Conservation (phyloP, 1,140 invertebrate genomes). For the Bombus affinis region DNA sequence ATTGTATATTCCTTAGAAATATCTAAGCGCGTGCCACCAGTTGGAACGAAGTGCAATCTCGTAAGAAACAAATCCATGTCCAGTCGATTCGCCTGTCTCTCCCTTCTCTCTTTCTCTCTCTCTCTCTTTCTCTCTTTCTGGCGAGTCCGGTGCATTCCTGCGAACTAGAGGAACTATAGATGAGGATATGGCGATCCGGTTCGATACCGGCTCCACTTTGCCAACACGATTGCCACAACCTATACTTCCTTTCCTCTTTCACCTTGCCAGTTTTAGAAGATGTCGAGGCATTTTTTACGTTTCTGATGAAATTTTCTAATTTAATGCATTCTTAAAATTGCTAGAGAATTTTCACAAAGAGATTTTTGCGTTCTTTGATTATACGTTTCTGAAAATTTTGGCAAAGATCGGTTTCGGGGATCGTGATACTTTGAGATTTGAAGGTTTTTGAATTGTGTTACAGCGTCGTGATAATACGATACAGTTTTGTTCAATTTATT, state of each 20-base stretch:
- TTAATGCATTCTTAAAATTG: not conserved
- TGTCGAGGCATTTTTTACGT: not conserved
- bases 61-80: conserved; percentile 45
- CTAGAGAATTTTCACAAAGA: not conserved
- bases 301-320: not conserved
- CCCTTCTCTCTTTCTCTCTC: not conserved
- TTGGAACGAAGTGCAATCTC: conserved; percentile 45
- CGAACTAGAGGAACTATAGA: conserved; percentile 19
- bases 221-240: conserved; percentile 1
- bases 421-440: not conserved
- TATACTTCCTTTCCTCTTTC: conserved; percentile 7
- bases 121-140: not conserved
- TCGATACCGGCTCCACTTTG: conserved; percentile 6
- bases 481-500: not conserved
- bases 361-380: not conserved
- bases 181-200: conserved; percentile 29
- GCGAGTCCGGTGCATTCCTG: conserved; percentile 40
- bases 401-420: not conserved
- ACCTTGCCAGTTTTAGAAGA: not conserved
- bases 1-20: conserved; percentile 29
- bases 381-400: not conserved
- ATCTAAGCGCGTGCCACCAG: conserved; percentile 34
- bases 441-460: not conserved
- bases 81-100: conserved; percentile 14
- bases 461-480: too few species aligned